phyloP scores from a whole-genome alignment of 2,797 vertebrate genomes.

The Eleutherodactylus coqui region DNA sequence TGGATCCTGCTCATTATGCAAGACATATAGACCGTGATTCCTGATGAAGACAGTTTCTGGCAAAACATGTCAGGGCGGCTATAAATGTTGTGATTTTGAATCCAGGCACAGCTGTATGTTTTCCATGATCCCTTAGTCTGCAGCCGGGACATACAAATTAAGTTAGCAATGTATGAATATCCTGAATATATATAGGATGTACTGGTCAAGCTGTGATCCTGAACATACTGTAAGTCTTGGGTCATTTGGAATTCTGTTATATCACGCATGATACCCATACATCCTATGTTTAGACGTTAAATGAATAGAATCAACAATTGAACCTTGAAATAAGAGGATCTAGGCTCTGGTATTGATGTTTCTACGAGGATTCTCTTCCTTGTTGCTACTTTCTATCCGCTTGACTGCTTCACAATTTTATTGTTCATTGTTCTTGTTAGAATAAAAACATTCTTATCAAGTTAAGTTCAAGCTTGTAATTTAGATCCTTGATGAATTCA shows the following conservation, averaged over 20 bases:
- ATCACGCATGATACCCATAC: not conserved
- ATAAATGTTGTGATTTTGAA: too few species aligned
- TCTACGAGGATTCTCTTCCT: slow-evolving; percentile 12
- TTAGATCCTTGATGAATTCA: slow-evolving; percentile 52
- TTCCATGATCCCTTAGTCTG: too few species aligned
- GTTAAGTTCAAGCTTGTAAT: slow-evolving; percentile 38
- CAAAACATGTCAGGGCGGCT: too few species aligned
- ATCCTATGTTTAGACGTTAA: not conserved
- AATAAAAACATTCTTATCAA: slow-evolving; percentile 45
- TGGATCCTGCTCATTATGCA: too few species aligned
- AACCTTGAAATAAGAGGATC: not conserved
- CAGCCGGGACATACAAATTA: too few species aligned
- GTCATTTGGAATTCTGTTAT: not conserved
- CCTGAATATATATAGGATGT: too few species aligned
- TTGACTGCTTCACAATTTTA: slow-evolving; percentile 43
- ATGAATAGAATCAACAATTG: not conserved
- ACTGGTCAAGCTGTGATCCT: too few species aligned
- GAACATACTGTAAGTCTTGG: too few species aligned
- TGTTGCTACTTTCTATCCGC: slow-evolving; percentile 15
- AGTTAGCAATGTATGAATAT: too few species aligned
- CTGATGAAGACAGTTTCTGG: too few species aligned
- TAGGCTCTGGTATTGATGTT: not conserved
- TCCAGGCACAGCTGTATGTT: too few species aligned
- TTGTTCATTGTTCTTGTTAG: slow-evolving; percentile 38
- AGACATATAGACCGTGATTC: too few species aligned